These are phyloP conservation scores for Gibbula magus DNA, from an alignment of 2,888 invertebrate genomes.

Conservation along the genomic window DNA sequence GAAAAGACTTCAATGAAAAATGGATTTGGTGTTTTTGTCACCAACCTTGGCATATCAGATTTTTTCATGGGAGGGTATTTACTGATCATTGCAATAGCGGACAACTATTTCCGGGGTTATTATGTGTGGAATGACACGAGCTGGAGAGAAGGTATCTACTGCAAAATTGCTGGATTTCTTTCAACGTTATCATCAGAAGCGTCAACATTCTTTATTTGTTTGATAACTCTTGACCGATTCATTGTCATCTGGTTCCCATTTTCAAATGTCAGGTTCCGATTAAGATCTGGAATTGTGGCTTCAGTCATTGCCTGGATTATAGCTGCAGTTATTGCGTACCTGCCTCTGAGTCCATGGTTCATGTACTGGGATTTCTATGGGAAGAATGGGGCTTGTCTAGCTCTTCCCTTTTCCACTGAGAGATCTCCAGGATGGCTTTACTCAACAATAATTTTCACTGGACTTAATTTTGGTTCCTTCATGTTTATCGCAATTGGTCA, in stretches of 20 bases:
- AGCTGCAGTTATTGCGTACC: constrained; percentile 56
- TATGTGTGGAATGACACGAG: constrained; percentile 48
- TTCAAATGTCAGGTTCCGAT: constrained; percentile 54
- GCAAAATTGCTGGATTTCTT: constrained; percentile 47
- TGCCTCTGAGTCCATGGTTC: constrained; percentile 58
- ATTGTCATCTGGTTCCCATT: constrained; percentile 80
- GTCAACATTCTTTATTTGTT: constrained; percentile 79
- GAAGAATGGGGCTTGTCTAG: constrained; percentile 65
- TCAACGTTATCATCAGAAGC: constrained; percentile 78
- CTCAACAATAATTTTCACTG: constrained; percentile 66
- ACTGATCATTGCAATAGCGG: constrained; percentile 48
- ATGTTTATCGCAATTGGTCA: constrained; percentile 66
- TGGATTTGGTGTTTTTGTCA: constrained; percentile 43
- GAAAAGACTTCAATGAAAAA: constrained; percentile 46
- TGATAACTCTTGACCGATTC: constrained; percentile 81
- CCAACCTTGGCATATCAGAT: constrained; percentile 47
- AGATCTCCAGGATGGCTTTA: constrained; percentile 71
- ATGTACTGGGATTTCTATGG: background rate
- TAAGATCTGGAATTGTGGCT: constrained; percentile 48
- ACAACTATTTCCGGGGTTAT: constrained; percentile 42
- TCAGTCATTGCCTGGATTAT: constrained; percentile 58
- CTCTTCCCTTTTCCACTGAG: constrained; percentile 70
- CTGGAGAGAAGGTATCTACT: constrained; percentile 49
- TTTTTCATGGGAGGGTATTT: constrained; percentile 53
- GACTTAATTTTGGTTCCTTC: constrained; percentile 67